Evolutionary conservation across 2,113 vertebrate species (phyloP), one percentile per base, ranked within the genome.

Genomic region (Python bivittatus): DNA sequence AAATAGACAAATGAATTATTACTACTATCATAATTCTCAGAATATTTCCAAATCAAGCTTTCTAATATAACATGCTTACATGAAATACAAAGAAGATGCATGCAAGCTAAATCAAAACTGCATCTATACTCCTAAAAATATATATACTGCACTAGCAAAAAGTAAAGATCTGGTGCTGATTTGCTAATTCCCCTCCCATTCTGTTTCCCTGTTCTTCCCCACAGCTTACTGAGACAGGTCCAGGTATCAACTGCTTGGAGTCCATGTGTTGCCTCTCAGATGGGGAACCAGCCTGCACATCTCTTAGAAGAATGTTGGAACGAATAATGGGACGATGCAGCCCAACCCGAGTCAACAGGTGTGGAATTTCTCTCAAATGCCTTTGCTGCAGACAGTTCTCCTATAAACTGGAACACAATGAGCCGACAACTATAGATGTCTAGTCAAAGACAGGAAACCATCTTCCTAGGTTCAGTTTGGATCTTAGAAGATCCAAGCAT

Each of bases 251-350:
- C 98, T 99, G 99, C 97, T 94, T 99, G 99, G 99, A 99, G 97
- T 99, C 99, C 97, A 92, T 99, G 98, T 99, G 98, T 98, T 99
- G 99, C 98, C 98, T 99, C 98, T 97, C 99, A 96, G 98, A 98
- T 96, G 98, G 99, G 97, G 98, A 98, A 96, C 97, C 98, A 97
- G 97, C 97, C 92, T 98, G 98, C 96, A 38, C 98, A 96, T 97
- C 99, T 98, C 86, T 98, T 99, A 97, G 98, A 98, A 96, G 94
- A 98, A 94, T 98, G 98, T 96, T 99, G 98, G 99, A 98, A 93
- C 98, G 98, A 98, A 95, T 99, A 84, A 98, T 98, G 93, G 98
- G 98, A 96, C 97, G 97, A 90, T 99, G 98, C 95, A 98, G 98
- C 91, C 92, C 97, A 0, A 27, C 96, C 86, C 98, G 97, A 95